phyloP scores from a whole-genome alignment of 1,140 invertebrate genomes.

The Meteorus sp. region DNA sequence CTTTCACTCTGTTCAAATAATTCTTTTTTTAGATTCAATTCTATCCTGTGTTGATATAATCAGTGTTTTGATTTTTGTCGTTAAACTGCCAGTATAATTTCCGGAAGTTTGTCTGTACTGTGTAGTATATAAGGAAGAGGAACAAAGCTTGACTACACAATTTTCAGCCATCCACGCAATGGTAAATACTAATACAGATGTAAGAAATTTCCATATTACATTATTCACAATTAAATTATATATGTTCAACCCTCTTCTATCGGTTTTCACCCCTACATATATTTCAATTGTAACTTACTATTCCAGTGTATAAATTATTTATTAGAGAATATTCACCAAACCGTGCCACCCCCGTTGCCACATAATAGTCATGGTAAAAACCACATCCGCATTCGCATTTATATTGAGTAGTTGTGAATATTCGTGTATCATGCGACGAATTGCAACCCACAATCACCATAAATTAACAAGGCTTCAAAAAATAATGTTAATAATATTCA shows the following conservation, averaged over 20 bases:
- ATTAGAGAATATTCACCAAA: conserved; percentile 17
- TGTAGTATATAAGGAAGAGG: conserved; percentile 23
- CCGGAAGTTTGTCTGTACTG: conserved; percentile 6
- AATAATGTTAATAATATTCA: background rate
- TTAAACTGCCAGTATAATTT: background rate
- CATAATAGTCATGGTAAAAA: conserved; percentile 10
- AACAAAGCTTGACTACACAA: conserved; percentile 27
- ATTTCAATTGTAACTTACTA: too few species aligned
- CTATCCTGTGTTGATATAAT: too few species aligned
- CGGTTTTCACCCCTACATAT: conserved; percentile 8
- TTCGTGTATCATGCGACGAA: background rate
- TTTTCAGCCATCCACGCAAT: background rate
- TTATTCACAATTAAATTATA: conserved; percentile 2
- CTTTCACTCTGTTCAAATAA: too few species aligned
- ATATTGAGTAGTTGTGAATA: conserved; percentile 14
- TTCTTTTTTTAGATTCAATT: too few species aligned
- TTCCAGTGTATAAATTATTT: conserved; percentile 11
- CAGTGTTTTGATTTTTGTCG: background rate
- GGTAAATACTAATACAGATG: too few species aligned
- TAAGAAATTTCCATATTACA: conserved; percentile 21
- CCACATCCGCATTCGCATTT: conserved; percentile 24
- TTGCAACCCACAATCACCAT: background rate
- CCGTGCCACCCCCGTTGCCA: conserved; percentile 11
- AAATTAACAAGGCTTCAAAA: background rate
- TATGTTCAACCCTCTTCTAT: background rate